Base-by-base conservation (phyloP, 2,797 vertebrate genomes). In the Hippoglossus hippoglossus region DNA sequence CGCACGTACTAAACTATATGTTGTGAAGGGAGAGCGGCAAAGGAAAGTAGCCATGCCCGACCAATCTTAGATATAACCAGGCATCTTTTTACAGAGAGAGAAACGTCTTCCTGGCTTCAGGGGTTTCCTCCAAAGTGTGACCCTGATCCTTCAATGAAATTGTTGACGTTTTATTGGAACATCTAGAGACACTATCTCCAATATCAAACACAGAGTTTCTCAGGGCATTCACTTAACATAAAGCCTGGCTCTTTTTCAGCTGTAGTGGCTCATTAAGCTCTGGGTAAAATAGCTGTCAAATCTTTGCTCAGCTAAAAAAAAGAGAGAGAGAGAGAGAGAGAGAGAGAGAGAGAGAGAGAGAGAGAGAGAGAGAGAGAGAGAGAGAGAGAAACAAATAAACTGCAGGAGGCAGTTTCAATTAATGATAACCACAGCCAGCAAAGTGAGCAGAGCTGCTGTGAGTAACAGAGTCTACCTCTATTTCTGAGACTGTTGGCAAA, bases 361-460 rank as follows among this genome's bases (percentile, higher is more conserved):
- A 31, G 28, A 31, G 28, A 7, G 28, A 7, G n/a, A n/a, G n/a
- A n/a, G n/a, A n/a, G n/a, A n/a, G 28, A 31, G 28, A 31, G 28
- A 31, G 28, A 31, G 7, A 31, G 7, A 51, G 4, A n/a, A 67
- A 65, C 62, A 79, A 77, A 83, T 67, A 68, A 80, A 81, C 81
- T 28, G 63, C 75, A 67, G 72, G 71, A 79, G 66, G 73, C 49
- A 26, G 46, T 71, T 83, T 81, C 77, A 83, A 79, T 83, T 77
- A 81, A 79, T 49, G 70, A 75, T 51, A 63, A 72, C 13, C 21
- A 6, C 41, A 67, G 50, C 15, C 61, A 16, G 67, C 41, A 25
- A 49, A 75, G 59, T 64, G 56, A 75, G 67, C 34, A 21, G 73
- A 64, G 65, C 39, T 21, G 39, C 63, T 79, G 3, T 51, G 19